phyloP scores from a whole-genome alignment of 2,888 invertebrate genomes.

The Ophraella communa region DNA sequence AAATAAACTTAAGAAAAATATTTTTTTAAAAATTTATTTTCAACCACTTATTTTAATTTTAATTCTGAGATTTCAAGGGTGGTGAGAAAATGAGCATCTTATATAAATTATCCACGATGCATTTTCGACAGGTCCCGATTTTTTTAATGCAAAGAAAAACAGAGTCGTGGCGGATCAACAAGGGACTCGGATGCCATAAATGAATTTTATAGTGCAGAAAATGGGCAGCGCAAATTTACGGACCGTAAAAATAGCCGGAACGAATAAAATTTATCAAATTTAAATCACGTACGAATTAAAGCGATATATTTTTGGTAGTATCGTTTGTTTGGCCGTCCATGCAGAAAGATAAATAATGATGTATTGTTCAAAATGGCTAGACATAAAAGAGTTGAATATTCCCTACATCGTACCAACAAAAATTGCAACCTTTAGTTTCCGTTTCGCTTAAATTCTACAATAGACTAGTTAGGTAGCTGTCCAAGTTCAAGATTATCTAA shows the following conservation, averaged over 20 bases:
- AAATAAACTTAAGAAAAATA: too few relatives aligned
- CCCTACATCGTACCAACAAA: slow-evolving; percentile 7
- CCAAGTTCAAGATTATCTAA: neutral
- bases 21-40: too few relatives aligned
- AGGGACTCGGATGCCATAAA: slow-evolving; percentile 21
- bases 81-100: neutral
- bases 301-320: slow-evolving; percentile 48
- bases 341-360: slow-evolving; percentile 54
- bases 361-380: slow-evolving; percentile 45
- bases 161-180: slow-evolving; percentile 17
- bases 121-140: neutral
- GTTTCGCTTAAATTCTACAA: slow-evolving; percentile 11
- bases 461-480: slow-evolving; percentile 15
- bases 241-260: slow-evolving; percentile 40
- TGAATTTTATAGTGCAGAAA: slow-evolving; percentile 38
- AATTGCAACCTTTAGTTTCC: slow-evolving; percentile 13
- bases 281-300: slow-evolving; percentile 51
- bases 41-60: neutral
- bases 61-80: too few relatives aligned
- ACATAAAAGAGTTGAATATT: slow-evolving; percentile 30
- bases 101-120: neutral
- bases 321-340: slow-evolving; percentile 46
- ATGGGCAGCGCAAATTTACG: slow-evolving; percentile 32
- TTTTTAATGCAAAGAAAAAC: too few relatives aligned
- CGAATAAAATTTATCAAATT: slow-evolving; percentile 49